A percentile compares a stretch with the other conserved stretches of the same genome.
Evolutionary conservation across 1,140 invertebrate species (phyloP).

Genomic region (Musca domestica): DNA sequence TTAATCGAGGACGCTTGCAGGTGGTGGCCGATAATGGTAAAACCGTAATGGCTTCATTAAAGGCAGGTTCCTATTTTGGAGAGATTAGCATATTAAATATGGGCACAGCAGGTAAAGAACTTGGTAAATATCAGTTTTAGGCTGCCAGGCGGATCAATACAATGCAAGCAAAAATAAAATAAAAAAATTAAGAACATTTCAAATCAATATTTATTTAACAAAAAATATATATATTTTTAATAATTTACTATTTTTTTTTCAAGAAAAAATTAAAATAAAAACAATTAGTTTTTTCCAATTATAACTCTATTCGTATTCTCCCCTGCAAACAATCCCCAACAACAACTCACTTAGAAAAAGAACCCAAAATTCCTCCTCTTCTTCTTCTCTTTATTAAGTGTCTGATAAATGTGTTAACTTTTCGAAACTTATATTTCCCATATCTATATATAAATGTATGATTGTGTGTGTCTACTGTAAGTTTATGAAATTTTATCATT

Average conservation of each 20-base stretch:
- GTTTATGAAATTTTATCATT: no score
- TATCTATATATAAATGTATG: no score
- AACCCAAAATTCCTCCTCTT: no score
- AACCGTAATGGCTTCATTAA: constrained; percentile 92
- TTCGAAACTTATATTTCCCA: no score
- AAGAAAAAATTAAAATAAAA: neutral
- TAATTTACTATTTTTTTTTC: neutral
- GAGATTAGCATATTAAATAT: constrained; percentile 99
- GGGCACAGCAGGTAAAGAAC: constrained; percentile 97
- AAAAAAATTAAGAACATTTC: neutral
- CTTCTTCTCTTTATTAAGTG: no score
- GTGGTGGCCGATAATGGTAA: constrained; percentile 97
- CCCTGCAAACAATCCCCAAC: no score
- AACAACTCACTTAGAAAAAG: no score
- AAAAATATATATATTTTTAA: no score
- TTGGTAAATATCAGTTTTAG: constrained; percentile 80
- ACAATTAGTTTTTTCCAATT: neutral
- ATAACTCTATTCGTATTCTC: neutral
- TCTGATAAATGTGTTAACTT: no score
- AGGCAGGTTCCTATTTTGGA: constrained; percentile 98
- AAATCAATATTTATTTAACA: neutral
- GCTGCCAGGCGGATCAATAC: constrained; percentile 58
- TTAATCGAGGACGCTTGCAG: constrained; percentile 92
- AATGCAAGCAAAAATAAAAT: constrained; percentile 4
- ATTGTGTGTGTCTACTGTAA: no score